A percentile compares a stretch with the other conserved stretches of the same genome.
Evolutionary conservation across 1,140 invertebrate genomes (phyloP).

Genomic region (Prorops nasuta): DNA sequence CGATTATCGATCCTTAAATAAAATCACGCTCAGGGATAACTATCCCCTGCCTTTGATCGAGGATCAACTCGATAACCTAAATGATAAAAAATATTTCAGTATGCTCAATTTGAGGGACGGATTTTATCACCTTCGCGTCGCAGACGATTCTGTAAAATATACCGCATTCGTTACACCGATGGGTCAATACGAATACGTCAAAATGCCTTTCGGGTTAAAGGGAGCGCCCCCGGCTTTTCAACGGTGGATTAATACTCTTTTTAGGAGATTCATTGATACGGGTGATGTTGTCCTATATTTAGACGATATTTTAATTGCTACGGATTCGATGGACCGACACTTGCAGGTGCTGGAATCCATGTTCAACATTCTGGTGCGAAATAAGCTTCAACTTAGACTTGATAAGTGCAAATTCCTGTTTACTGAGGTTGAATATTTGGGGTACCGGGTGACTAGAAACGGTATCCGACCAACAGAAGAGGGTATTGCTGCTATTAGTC

Average conservation of each 20-base stretch:
- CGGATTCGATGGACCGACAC: slow-evolving; percentile 10
- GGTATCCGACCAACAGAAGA: not conserved
- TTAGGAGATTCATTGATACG: slow-evolving; percentile 17
- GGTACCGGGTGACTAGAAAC: not conserved
- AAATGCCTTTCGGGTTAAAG: slow-evolving; percentile 45
- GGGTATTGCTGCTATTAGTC: not conserved
- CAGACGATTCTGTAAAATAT: slow-evolving; percentile 24
- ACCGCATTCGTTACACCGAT: slow-evolving; percentile 37
- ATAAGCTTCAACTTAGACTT: not conserved
- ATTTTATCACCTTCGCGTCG: slow-evolving; percentile 12
- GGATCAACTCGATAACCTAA: not conserved
- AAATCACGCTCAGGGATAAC: slow-evolving; percentile 20
- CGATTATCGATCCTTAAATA: slow-evolving; percentile 31
- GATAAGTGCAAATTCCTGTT: slow-evolving; percentile 1
- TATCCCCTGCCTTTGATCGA: too few species aligned
- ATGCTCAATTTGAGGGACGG: not conserved
- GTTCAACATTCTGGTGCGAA: not conserved
- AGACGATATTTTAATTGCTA: slow-evolving; percentile 20
- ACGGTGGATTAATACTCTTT: slow-evolving; percentile 37
- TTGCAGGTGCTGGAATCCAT: not conserved
- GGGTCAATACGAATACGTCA: too few species aligned
- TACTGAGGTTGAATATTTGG: not conserved
- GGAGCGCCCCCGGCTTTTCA: slow-evolving; percentile 45
- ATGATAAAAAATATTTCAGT: not conserved
- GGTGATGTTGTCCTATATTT: slow-evolving; percentile 15